Evolutionary conservation across 1,140 invertebrate species (phyloP).

Genomic region (Harlomillsia oculata): DNA sequence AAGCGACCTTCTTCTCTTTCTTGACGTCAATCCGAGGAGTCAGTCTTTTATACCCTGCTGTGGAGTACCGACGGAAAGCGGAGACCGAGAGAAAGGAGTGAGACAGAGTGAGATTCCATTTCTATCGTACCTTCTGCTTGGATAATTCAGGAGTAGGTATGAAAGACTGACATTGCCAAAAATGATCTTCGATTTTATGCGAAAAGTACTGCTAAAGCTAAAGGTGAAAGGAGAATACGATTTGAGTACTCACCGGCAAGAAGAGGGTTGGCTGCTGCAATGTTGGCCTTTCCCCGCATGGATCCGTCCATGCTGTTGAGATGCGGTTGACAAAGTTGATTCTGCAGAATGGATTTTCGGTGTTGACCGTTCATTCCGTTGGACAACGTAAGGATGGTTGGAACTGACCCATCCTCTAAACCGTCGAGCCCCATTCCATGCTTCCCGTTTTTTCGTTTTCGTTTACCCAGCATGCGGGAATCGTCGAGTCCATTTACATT

Average conservation of each 20-base stretch:
- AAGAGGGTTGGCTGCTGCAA: slow-evolving; percentile 68
- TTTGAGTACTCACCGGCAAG: slow-evolving; percentile 55
- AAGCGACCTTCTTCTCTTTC: too few species aligned
- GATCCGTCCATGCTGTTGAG: slow-evolving; percentile 16
- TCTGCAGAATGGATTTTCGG: slow-evolving; percentile 30
- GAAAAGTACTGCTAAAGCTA: background rate
- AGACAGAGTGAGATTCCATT: too few species aligned
- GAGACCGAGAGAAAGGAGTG: too few species aligned
- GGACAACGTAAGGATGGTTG: background rate
- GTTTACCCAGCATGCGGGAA: too few species aligned
- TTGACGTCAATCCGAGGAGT: too few species aligned
- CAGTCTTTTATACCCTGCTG: too few species aligned
- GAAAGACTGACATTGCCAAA: too few species aligned
- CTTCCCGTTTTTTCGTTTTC: slow-evolving; percentile 4
- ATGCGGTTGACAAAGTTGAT: slow-evolving; percentile 31
- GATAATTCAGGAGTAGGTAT: too few species aligned
- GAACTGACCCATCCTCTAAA: background rate
- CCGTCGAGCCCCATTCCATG: background rate
- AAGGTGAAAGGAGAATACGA: background rate
- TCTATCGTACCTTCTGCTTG: too few species aligned
- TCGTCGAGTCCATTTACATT: slow-evolving; percentile 14
- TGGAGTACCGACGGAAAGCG: too few species aligned
- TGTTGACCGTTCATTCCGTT: slow-evolving; percentile 7
- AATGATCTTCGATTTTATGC: too few species aligned
- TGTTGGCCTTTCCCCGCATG: slow-evolving; percentile 51